Evolutionary conservation across 2,888 invertebrate genomes (phyloP), one percentile per base, ranked within the genome.

Genomic region (Drosophila flavopinicola): DNA sequence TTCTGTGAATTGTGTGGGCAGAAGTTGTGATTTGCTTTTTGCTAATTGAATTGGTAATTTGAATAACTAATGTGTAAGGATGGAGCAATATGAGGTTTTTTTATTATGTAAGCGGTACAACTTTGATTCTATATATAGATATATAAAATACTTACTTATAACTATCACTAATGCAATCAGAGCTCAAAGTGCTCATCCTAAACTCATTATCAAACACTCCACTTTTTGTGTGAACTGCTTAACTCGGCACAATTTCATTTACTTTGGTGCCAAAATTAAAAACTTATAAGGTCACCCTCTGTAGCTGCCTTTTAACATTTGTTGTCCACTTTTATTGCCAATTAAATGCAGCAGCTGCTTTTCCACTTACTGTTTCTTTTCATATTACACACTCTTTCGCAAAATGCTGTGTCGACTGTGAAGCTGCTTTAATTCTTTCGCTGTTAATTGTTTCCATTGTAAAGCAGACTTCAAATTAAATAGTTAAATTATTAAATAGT

Each of bases 251-350:
- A 20, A 13, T 1, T 30, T 9, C 6, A 11, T 11, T 10, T 10
- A 11, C 10, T 5, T 33, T n/a, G 13, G 13, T 9, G 25, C 9
- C 15, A 1, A 38, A 17, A 2, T 20, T n/a, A 25, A 7, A 1
- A 20, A 23, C 25, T 44, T 27, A 3, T 32, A 20, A 20, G 10
- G 13, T 23, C 5, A 42, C 47, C 38, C 44, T 54, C 44, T 17
- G 15, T 10, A 6, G 44, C 33, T 42, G 47, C 15, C 41, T 27
- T 60, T 45, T 56, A 65, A 64, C 67, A 69, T 76, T 83, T 70
- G 67, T 53, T 82, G 74, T 53, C 57, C 76, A 67, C 57, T 84
- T 84, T 86, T 71, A 88, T 77, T 78, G 77, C 54, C 77, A 86
- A 88, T 87, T 85, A 86, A 88, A 71, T 66, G 66, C 66, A 75